These are phyloP conservation scores for Meteorus colon DNA, from an alignment of 2,888 invertebrate genomes.

Conservation along the genomic window DNA sequence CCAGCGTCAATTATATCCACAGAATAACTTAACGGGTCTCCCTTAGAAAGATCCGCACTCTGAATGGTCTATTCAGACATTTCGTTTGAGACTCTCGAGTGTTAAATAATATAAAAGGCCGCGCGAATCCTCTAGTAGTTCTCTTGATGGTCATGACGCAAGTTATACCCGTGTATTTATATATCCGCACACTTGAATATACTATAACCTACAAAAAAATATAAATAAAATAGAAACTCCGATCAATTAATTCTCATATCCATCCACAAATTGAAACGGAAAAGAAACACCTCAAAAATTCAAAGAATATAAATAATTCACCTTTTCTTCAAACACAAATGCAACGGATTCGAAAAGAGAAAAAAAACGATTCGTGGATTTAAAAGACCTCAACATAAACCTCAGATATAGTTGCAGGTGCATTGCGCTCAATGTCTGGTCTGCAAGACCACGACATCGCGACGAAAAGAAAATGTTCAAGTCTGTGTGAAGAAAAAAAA, in stretches of 20 bases:
- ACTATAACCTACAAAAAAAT: neutral
- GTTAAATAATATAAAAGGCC: constrained; percentile 71
- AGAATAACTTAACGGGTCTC: constrained; percentile 71
- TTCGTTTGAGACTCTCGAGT: constrained; percentile 70
- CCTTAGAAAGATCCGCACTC: constrained; percentile 67
- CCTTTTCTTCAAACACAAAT: constrained; percentile 27
- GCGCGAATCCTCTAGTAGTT: constrained; percentile 41
- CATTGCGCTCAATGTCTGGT: constrained; percentile 12
- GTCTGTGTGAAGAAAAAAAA: neutral
- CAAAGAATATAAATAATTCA: too few relatives aligned
- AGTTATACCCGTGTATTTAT: constrained; percentile 46
- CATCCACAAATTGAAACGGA: neutral
- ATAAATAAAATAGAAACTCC: neutral
- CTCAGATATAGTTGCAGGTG: constrained; percentile 38
- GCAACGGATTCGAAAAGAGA: constrained; percentile 18
- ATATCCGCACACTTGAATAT: constrained; percentile 28
- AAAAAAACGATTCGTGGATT: constrained; percentile 11
- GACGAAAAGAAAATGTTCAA: neutral
- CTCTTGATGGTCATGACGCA: constrained; percentile 41
- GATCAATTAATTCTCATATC: neutral
- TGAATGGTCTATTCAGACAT: constrained; percentile 72
- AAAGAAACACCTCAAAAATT: neutral
- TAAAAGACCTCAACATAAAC: constrained; percentile 10
- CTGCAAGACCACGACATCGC: neutral
- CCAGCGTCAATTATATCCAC: constrained; percentile 71